These are phyloP conservation scores for Paracyclopina nana DNA, from an alignment of 1,140 invertebrate species.

Conservation along the genomic window DNA sequence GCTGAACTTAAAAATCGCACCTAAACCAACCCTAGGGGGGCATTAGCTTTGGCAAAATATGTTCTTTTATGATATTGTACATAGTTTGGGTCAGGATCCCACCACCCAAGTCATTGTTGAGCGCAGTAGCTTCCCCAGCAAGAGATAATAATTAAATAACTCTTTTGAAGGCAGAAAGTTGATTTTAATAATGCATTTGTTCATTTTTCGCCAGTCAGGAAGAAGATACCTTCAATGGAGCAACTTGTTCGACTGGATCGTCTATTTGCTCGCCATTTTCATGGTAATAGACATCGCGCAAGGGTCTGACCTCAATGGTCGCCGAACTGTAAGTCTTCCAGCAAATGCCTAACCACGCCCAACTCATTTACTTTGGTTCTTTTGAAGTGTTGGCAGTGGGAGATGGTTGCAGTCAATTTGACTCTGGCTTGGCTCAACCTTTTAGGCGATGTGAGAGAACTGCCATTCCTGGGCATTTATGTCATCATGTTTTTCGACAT, in stretches of 20 bases:
- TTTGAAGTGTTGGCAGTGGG: constrained; percentile 16
- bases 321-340: constrained; percentile 27
- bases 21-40: too few relatives aligned
- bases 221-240: constrained; percentile 29
- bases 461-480: constrained; percentile 34
- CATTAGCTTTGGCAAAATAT: too few relatives aligned
- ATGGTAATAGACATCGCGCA: constrained; percentile 30
- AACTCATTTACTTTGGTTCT: constrained; percentile 24
- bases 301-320: constrained; percentile 30
- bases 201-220: too few relatives aligned
- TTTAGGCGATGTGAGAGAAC: constrained; percentile 29
- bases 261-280: constrained; percentile 28
- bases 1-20: too few relatives aligned
- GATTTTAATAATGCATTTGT: too few relatives aligned
- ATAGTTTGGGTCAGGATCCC: too few relatives aligned
- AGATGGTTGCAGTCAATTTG: constrained; percentile 27
- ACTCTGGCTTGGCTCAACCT: constrained; percentile 34
- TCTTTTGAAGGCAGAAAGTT: too few relatives aligned
- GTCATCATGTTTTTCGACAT: constrained; percentile 37
- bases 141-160: too few relatives aligned
- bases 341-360: constrained; percentile 29
- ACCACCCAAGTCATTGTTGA: too few relatives aligned
- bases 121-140: too few relatives aligned
- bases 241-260: constrained; percentile 31
- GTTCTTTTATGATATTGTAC: too few relatives aligned